These are phyloP conservation scores for Tigriopus californicus DNA, from an alignment of 2,888 invertebrate genomes.

Conservation along the genomic window DNA sequence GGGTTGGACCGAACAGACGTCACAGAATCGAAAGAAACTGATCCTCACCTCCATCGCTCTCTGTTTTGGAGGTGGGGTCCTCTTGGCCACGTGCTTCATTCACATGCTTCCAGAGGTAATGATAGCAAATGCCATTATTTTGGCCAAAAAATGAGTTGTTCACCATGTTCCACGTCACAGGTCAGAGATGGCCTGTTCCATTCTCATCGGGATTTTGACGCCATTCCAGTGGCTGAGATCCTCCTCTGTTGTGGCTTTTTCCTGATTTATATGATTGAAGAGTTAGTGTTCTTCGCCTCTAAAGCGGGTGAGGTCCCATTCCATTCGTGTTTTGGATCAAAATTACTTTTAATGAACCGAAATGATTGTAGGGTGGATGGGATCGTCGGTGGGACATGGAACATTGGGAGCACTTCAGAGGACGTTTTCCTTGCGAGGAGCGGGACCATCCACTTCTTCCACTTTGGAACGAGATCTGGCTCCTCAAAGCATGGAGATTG, in stretches of 20 bases:
- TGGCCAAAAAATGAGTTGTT: too few relatives aligned
- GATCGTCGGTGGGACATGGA: too few relatives aligned
- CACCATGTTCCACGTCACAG: background rate
- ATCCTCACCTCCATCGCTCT: background rate
- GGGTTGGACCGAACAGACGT: too few relatives aligned
- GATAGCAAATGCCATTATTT: background rate
- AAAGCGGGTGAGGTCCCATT: slow-evolving; percentile 30
- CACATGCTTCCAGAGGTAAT: slow-evolving; percentile 6
- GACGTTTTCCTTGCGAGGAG: too few relatives aligned
- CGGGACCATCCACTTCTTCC: too few relatives aligned
- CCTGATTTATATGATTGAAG: slow-evolving; percentile 58
- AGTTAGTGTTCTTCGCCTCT: slow-evolving; percentile 41
- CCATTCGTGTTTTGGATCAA: too few relatives aligned
- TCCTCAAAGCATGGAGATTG: too few relatives aligned
- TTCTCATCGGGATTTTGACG: background rate
- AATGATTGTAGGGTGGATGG: too few relatives aligned
- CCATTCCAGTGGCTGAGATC: slow-evolving; percentile 41
- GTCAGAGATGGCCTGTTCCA: background rate
- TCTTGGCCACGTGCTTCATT: background rate
- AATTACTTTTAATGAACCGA: too few relatives aligned
- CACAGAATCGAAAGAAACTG: background rate
- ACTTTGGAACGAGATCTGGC: too few relatives aligned
- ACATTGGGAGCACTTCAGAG: too few relatives aligned
- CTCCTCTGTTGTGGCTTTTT: slow-evolving; percentile 57
- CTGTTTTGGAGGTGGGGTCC: slow-evolving; percentile 7